Conservation (phyloP, 1,140 invertebrate genomes). For the fruit fly (Drosophila melanogaster) region DNA sequence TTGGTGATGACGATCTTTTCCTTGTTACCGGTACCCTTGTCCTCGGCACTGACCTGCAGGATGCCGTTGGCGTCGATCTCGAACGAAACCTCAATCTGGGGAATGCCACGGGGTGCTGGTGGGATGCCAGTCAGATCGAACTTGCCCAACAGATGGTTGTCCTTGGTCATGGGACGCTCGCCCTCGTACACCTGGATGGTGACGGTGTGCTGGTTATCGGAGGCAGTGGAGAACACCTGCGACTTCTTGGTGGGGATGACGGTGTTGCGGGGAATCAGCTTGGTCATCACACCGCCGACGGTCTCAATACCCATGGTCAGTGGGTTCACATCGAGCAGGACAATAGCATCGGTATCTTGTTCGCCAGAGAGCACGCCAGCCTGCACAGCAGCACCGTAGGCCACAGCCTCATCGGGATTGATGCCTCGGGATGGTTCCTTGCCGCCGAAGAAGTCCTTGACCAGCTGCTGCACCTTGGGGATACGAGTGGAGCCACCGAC, state of each 20-base stretch:
- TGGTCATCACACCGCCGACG: conserved; percentile 99
- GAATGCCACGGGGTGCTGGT: conserved; percentile 98
- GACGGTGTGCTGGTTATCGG: conserved; percentile 99
- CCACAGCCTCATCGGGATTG: conserved; percentile 99
- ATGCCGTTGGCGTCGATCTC: conserved; percentile 99
- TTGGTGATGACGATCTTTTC: conserved; percentile 99
- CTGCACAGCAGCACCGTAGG: conserved; percentile 99
- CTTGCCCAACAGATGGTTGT: conserved; percentile 98
- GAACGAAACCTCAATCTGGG: conserved; percentile 99
- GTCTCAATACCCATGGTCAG: conserved; percentile 99
- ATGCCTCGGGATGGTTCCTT: conserved; percentile 99
- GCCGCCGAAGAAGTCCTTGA: conserved; percentile 99
- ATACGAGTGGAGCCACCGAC: conserved; percentile 99
- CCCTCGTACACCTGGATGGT: conserved; percentile 99
- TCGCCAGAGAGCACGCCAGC: conserved; percentile 95
- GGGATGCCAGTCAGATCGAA: conserved; percentile 99
- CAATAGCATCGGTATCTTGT: conserved; percentile 98
- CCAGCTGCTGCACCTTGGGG: conserved; percentile 99
- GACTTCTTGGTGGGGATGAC: conserved; percentile 99
- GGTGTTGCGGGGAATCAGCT: conserved; percentile 98
- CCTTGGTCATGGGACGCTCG: conserved; percentile 99
- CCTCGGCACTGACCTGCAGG: conserved; percentile 97
- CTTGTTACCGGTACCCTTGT: conserved; percentile 99
- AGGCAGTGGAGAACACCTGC: conserved; percentile 99
- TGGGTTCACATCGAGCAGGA: conserved; percentile 98